Evolutionary conservation across 2,888 invertebrate species (phyloP), one percentile per base, ranked within the genome.

Genomic region (Blomia tropicalis): DNA sequence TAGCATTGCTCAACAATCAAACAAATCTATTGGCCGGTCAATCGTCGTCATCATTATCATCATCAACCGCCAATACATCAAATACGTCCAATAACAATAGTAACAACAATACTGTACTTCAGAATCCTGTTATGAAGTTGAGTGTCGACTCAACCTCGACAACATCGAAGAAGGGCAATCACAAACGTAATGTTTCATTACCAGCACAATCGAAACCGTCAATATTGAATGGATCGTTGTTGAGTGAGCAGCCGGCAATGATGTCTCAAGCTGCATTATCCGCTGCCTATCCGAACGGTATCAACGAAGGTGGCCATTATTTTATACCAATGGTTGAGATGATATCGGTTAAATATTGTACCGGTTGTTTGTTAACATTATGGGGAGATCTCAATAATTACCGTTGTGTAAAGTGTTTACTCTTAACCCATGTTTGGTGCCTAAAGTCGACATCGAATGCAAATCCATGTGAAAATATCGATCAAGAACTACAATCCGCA

Each of bases 351-450:
- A 36, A 30, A 1, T 60, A 27, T n/a, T 63, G 63, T 44, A 47
- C 36, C 17, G 60, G 63, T 19, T 63, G 63, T 53, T 14, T 23
- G n/a, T 14, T 19, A 17, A 27, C 60, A 17, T 17, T 59, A 30
- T 63, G 63, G 63, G 63, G 59, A 27, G 56, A 56, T 36, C 62
- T 44, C 32, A 53, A 29, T 23, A 58, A 30, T 17, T 51, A 31
- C 11, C 30, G 27, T 4, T 63, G 63, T 53, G 23, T 41, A 19
- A 44, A 60, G 22, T 63, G 63, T 60, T 36, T 51, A 23, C 30
- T 63, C 51, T 56, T 19, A 23, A 53, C 47, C 17, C 63, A 63
- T 30, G 22, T 22, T 17, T 63, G 63, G 63, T 63, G 63, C 27
- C 27, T 62, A 25, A 59, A 60, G 23, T 36, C 19, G n/a, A 27